phyloP scores from a whole-genome alignment of 2,888 invertebrate species.

The Calameuta filiformis region DNA sequence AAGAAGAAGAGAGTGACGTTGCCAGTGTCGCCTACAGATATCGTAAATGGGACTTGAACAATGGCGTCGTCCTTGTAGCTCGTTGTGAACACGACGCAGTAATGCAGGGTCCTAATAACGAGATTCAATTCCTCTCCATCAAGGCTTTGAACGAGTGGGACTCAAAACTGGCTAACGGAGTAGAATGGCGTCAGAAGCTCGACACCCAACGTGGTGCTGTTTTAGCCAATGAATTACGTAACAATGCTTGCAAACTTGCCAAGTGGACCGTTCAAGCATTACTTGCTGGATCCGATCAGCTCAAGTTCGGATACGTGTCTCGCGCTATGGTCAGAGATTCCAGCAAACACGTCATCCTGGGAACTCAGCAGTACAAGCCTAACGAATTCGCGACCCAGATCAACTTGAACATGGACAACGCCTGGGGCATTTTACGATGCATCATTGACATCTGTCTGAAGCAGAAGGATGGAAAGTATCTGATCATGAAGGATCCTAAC shows the following conservation, averaged over 20 bases:
- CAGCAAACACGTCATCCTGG: constrained; percentile 94
- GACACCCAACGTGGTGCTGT: constrained; percentile 99
- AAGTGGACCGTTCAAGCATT: constrained; percentile 98
- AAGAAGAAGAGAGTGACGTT: constrained; percentile 91
- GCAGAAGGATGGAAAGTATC: constrained; percentile 94
- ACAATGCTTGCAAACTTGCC: constrained; percentile 99
- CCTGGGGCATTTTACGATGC: constrained; percentile 97
- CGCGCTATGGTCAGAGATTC: constrained; percentile 93
- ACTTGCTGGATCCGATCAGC: constrained; percentile 94
- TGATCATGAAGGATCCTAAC: constrained; percentile 99
- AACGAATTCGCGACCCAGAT: constrained; percentile 99
- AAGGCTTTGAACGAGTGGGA: constrained; percentile 99
- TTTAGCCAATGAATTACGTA: constrained; percentile 96
- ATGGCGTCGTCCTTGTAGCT: constrained; percentile 88
- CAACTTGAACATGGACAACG: constrained; percentile 99
- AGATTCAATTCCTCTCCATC: constrained; percentile 92
- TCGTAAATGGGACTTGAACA: constrained; percentile 96
- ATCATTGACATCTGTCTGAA: constrained; percentile 98
- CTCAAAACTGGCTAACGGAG: constrained; percentile 93
- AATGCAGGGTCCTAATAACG: constrained; percentile 86
- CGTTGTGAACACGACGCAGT: constrained; percentile 98
- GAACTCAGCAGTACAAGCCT: constrained; percentile 98
- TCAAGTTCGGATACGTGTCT: constrained; percentile 99
- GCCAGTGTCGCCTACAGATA: constrained; percentile 97
- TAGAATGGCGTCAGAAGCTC: constrained; percentile 98